Evolutionary conservation across 2,797 vertebrate species (phyloP), one percentile per base, ranked within the genome.

Genomic region (Ispidina picta): DNA sequence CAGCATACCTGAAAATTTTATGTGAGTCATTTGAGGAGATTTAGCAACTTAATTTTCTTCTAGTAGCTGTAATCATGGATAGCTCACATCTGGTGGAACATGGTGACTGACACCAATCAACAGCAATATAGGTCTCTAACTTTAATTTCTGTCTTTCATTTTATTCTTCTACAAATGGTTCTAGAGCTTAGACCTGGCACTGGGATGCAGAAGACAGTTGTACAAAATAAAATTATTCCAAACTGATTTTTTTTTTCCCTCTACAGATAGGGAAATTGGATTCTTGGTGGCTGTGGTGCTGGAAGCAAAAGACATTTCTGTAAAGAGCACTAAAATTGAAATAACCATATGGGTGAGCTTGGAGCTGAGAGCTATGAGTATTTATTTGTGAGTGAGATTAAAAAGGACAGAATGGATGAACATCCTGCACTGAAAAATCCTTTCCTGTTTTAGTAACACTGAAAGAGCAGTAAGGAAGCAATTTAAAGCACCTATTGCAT

Each of bases 381-480:
- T 90, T 75, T 65, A 18, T 65, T 33, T 90, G 48, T 84, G 64
- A 86, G 84, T 78, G 41, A 70, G 64, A 81, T 84, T 93, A 44
- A 73, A 87, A 86, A 60, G 33, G 60, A 82, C 49, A 43, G 6
- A 85, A 15, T 66, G 26, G 70, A 70, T 78, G 51, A 83, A 94
- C 25, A 75, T 41, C 44, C 15, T 89, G 48, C 26, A 46, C 54
- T 41, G 77, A 88, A 92, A 91, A 89, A 84, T 60, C 48, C 60
- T 86, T 84, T 82, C 71, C 64, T 86, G 68, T 76, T 86, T 88
- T 68, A 73, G 52, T 49, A 91, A 58, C 16, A 71, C 89, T 48
- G 33, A 63, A 82, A 84, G 74, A 86, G 64, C 41, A 92, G 69
- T 44, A 78, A 66, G 41, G 68, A 88, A 92, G 54, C 4, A 76